These are phyloP conservation scores for Encarsia formosa DNA, from an alignment of 2,888 invertebrate species.

Conservation along the genomic window DNA sequence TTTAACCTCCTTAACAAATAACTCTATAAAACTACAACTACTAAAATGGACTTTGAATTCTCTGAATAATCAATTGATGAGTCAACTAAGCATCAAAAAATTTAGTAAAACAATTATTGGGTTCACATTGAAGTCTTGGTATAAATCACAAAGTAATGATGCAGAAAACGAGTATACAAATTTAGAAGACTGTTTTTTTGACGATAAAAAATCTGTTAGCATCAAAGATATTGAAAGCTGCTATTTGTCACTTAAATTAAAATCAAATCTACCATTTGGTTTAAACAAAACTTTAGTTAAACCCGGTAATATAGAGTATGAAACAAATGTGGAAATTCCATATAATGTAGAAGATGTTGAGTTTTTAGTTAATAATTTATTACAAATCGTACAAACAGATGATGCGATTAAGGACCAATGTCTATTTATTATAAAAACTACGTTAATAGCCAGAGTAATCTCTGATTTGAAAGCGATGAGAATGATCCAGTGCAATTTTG, in stretches of 20 bases:
- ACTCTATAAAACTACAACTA: slow-evolving; percentile 36
- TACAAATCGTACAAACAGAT: slow-evolving; percentile 19
- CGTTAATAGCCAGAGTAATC: slow-evolving; percentile 35
- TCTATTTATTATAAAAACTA: slow-evolving; percentile 33
- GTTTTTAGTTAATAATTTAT: slow-evolving; percentile 28
- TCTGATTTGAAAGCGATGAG: slow-evolving; percentile 37
- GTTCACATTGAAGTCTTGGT: slow-evolving; percentile 35
- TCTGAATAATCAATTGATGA: slow-evolving; percentile 29
- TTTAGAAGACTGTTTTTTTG: slow-evolving; percentile 21
- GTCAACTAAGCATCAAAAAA: slow-evolving; percentile 32
- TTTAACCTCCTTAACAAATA: slow-evolving; percentile 25
- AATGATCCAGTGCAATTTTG: slow-evolving; percentile 28
- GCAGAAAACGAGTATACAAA: not conserved
- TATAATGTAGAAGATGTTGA: slow-evolving; percentile 24
- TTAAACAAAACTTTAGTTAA: not conserved
- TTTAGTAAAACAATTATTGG: slow-evolving; percentile 37
- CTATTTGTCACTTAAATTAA: slow-evolving; percentile 32
- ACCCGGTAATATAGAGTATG: slow-evolving; percentile 34
- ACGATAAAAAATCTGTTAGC: slow-evolving; percentile 25
- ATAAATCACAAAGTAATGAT: slow-evolving; percentile 11
- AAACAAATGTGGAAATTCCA: slow-evolving; percentile 28
- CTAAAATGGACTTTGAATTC: slow-evolving; percentile 39
- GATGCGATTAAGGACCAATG: slow-evolving; percentile 19
- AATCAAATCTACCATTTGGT: slow-evolving; percentile 29
- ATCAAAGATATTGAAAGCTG: slow-evolving; percentile 34